These are phyloP conservation scores for Epinotia nisella DNA, from an alignment of 2,888 invertebrate genomes.

Conservation along the genomic window DNA sequence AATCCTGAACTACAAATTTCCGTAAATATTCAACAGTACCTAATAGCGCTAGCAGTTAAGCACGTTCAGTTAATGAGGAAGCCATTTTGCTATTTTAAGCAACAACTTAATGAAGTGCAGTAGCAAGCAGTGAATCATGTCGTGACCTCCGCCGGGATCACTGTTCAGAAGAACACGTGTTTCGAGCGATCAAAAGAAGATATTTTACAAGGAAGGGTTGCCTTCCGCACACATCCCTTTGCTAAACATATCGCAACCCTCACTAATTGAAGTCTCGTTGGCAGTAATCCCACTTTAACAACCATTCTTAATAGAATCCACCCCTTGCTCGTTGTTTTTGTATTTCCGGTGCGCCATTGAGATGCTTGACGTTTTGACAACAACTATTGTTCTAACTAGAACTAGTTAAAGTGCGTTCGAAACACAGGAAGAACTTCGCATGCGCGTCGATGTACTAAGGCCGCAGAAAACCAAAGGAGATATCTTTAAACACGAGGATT, in stretches of 20 bases:
- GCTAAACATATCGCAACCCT: conserved; percentile 73
- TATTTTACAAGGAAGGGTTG: conserved; percentile 81
- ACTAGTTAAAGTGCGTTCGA: conserved; percentile 47
- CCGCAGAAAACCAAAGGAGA: conserved; percentile 66
- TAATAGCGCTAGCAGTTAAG: conserved; percentile 21
- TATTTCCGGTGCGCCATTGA: conserved; percentile 68
- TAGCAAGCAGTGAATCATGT: conserved; percentile 69
- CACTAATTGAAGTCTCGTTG: conserved; percentile 65
- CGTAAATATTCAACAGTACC: conserved; percentile 10
- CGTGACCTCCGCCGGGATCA: conserved; percentile 68
- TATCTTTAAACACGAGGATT: conserved; percentile 48
- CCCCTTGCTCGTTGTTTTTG: conserved; percentile 74
- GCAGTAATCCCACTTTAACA: conserved; percentile 70
- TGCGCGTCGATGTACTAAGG: conserved; percentile 70
- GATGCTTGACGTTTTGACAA: conserved; percentile 67
- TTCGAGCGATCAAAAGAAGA: conserved; percentile 76
- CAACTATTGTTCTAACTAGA: conserved; percentile 58
- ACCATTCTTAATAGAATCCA: conserved; percentile 71
- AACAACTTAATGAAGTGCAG: conserved; percentile 63
- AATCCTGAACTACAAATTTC: neutral
- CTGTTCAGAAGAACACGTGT: conserved; percentile 77
- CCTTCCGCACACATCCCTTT: conserved; percentile 67
- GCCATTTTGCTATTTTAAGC: conserved; percentile 43
- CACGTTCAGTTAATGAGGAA: conserved; percentile 28
- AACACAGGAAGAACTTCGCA: conserved; percentile 61